Base-by-base conservation (phyloP, 1,140 invertebrate genomes). In the Babylonia areolata region DNA sequence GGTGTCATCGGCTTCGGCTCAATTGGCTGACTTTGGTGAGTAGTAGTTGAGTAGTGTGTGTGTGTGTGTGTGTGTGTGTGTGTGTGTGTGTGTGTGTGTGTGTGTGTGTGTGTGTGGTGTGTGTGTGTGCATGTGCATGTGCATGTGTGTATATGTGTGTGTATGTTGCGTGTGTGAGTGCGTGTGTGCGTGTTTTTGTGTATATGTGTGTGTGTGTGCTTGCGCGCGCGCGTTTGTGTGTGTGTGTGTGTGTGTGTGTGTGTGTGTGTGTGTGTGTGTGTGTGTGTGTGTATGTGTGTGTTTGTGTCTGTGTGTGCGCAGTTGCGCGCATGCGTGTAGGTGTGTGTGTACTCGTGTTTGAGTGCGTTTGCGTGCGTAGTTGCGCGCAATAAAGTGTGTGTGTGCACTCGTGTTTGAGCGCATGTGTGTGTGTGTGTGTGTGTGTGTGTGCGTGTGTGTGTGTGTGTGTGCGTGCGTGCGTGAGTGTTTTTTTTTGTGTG, bases 261-360 rank as follows among this genome's bases (percentile, higher is more conserved):
- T 64, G 58, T 64, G 58, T 64, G 58, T 46, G 58, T 64, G 58
- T 64, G 58, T 64, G 58, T 64, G 58, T 64, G 58, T 64, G 58
- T 64, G 58, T 20, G 17, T 28, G 58, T 64, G 58, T 64, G 58
- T 64, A 23, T 28, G 58, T 64, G 58, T 64, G 58, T 64, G 58
- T 64, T 6, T 64, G 58, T 64, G 58, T n/a, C 3, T 64, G 58
- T 64, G 58, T 64, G 17, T 20, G 20, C 3, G n/a, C 6, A 3
- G 58, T 31, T 20, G 58, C 6, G 20, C 58, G 6, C n/a, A 31
- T 64, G 58, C 23, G 58, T 64, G 58, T 64, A 23, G 3, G 58
- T 64, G 58, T 6, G 58, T 23, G 58, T 23, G 23, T 64, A 23
- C 23, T 6, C 23, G 58, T 69, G 58, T 69, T 0, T 69, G 58